phyloP scores from a whole-genome alignment of 2,113 vertebrate species.

The Anoplopoma fimbria region DNA sequence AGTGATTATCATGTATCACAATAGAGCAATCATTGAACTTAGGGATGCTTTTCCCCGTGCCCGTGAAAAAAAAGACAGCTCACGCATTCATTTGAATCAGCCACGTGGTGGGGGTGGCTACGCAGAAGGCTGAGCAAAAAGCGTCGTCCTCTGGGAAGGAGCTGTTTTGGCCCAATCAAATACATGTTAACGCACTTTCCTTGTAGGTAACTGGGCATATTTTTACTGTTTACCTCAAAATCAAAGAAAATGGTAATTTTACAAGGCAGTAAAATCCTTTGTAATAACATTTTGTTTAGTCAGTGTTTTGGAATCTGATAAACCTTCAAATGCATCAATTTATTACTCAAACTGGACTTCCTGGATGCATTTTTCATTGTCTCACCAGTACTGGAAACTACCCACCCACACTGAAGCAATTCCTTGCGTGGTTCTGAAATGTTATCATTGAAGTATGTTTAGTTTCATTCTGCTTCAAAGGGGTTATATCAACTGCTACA shows the following conservation, averaged over 20 bases:
- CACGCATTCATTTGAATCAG: background rate
- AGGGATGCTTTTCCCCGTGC: background rate
- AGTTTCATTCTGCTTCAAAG: background rate
- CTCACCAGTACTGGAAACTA: background rate
- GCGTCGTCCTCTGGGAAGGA: background rate
- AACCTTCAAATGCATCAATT: background rate
- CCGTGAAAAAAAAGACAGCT: background rate
- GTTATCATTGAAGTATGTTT: background rate
- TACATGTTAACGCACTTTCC: background rate
- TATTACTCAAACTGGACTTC: background rate
- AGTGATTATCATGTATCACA: background rate
- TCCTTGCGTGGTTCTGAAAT: background rate
- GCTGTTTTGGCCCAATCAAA: background rate
- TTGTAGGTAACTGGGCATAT: background rate
- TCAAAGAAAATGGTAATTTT: background rate
- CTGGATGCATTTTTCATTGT: background rate
- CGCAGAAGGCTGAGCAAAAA: background rate
- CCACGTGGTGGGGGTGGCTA: background rate
- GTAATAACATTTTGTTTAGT: background rate
- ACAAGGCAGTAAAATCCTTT: background rate
- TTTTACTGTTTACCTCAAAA: background rate
- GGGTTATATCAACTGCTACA: background rate
- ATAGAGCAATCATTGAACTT: slow-evolving; percentile 15
- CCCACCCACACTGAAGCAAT: background rate
- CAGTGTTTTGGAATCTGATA: background rate